These are phyloP conservation scores for Branchipolynoe longqiensis DNA, from an alignment of 2,888 invertebrate genomes.

Conservation along the genomic window DNA sequence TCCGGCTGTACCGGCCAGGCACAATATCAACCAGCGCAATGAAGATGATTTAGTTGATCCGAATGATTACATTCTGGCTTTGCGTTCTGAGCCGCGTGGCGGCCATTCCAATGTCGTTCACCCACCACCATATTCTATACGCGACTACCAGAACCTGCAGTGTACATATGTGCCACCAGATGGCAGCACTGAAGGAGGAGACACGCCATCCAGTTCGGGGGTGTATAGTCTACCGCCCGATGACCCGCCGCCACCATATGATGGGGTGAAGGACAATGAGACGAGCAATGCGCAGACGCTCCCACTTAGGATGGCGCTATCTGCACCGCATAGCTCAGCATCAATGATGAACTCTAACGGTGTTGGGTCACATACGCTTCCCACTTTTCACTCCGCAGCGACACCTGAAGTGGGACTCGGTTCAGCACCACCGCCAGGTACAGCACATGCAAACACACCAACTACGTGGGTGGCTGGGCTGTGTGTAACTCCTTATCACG, in stretches of 20 bases:
- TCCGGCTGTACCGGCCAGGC: conserved; percentile 1
- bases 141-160: conserved; percentile 54
- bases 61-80: conserved; percentile 34
- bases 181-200: neutral
- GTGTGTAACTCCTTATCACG: neutral
- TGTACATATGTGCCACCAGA: conserved; percentile 3
- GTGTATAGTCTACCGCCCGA: conserved; percentile 59
- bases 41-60: conserved; percentile 26
- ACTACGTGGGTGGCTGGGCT: too few species aligned
- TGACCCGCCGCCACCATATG: conserved; percentile 64
- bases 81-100: neutral
- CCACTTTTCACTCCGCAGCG: neutral
- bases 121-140: conserved; percentile 52
- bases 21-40: neutral
- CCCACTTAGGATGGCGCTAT: neutral
- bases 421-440: neutral
- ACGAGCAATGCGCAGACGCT: neutral
- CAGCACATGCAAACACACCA: too few species aligned
- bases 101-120: conserved; percentile 11
- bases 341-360: too few species aligned
- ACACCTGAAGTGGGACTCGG: too few species aligned
- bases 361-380: neutral
- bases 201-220: neutral
- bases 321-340: too few species aligned
- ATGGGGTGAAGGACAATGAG: conserved; percentile 31